Evolutionary conservation across 2,797 vertebrate species (phyloP).

Genomic region (Anabacerthia variegaticeps): DNA sequence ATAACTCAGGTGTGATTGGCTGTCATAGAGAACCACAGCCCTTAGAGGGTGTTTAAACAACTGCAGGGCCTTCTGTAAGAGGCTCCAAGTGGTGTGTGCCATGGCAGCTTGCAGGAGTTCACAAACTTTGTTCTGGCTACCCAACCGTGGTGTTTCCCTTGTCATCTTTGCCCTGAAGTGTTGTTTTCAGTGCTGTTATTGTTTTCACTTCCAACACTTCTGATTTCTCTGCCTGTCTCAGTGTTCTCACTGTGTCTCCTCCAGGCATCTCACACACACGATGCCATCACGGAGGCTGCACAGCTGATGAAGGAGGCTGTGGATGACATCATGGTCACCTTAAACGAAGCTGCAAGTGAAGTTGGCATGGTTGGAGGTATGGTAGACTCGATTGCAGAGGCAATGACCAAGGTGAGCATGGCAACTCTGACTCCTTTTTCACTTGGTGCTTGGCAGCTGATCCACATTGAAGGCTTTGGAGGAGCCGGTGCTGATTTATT

Average conservation of each 20-base stretch:
- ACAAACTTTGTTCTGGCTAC: neutral
- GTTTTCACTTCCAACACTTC: neutral
- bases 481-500: neutral
- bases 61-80: neutral
- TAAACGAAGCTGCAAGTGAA: constrained; percentile 96
- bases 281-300: constrained; percentile 92
- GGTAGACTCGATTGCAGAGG: constrained; percentile 94
- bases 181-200: neutral
- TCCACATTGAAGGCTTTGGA: neutral
- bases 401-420: constrained; percentile 89
- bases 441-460: neutral
- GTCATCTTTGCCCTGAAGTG: neutral
- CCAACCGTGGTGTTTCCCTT: neutral
- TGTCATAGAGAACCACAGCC: fast-evolving
- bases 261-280: constrained; percentile 92
- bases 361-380: constrained; percentile 96
- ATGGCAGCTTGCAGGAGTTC: neutral
- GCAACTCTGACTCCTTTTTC: neutral
- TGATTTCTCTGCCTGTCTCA: neutral
- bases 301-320: constrained; percentile 98
- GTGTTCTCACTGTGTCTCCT: neutral
- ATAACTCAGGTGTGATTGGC: fast-evolving
- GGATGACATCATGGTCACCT: constrained; percentile 96
- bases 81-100: neutral
- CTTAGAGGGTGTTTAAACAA: neutral